phyloP scores from a whole-genome alignment of 30 jellyfish, hydroid and myxozoan genomes.

The Chrysaora quinquecirrha region DNA sequence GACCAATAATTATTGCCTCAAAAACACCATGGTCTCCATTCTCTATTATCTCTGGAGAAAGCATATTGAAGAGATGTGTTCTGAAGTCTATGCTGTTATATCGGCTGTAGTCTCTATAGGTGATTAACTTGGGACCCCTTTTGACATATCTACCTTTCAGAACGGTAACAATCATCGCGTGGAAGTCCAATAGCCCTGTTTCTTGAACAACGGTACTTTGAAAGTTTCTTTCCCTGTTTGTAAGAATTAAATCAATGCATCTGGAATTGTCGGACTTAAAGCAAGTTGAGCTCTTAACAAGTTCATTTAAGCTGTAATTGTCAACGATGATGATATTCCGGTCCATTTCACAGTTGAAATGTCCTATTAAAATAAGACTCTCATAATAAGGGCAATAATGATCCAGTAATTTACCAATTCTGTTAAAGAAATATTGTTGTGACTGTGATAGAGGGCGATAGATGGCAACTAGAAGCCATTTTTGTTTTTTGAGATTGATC shows the following conservation, averaged over 20 bases:
- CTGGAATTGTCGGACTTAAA: constrained; percentile 36
- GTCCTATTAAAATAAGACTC: constrained; percentile 14
- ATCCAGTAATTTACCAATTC: constrained; percentile 28
- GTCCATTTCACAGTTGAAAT: constrained; percentile 18
- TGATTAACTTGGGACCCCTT: constrained; percentile 48
- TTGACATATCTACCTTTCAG: constrained; percentile 38
- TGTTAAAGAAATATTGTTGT: constrained; percentile 38
- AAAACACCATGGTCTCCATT: constrained; percentile 29
- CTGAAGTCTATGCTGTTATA: constrained; percentile 19
- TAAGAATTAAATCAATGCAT: constrained; percentile 12
- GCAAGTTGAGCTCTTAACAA: constrained; percentile 41
- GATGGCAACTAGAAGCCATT: constrained; percentile 31
- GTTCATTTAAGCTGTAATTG: constrained; percentile 4
- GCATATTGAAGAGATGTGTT: constrained; percentile 15
- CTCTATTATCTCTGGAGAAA: constrained; percentile 14
- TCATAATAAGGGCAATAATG: constrained; percentile 5
- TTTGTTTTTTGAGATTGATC: constrained; percentile 27
- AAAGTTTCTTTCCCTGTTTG: constrained; percentile 29
- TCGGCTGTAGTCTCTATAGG: constrained; percentile 44
- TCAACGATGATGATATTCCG: constrained; percentile 2
- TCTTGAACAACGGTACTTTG: constrained; percentile 26
- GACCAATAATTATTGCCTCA: constrained; percentile 23
- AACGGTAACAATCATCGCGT: constrained; percentile 33
- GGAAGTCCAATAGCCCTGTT: constrained; percentile 36
- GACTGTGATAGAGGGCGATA: constrained; percentile 27